Base-by-base conservation (phyloP, 1,140 invertebrate species). In the Lordiphosa clarofinis region DNA sequence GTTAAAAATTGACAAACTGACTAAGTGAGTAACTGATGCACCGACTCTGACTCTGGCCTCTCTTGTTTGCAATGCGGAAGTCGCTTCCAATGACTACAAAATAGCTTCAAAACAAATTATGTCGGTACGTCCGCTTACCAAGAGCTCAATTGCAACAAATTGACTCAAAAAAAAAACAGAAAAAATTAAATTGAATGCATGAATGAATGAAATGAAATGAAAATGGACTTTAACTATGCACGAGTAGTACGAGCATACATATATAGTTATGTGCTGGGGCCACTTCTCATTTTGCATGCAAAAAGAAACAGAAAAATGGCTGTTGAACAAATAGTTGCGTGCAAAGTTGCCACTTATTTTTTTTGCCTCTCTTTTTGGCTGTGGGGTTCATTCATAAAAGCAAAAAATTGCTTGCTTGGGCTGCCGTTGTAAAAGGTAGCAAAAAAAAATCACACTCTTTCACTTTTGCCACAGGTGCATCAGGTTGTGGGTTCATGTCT, bases 341-440 rank as follows among this genome's bases (percentile, higher is more conserved):
- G 71, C 57, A 53, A 61, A 70, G 50, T 61, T 60, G 55, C 33
- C 44, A 70, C 52, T 67, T 57, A 36, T 55, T 33, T 46, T 33
- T 46, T 56, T 39, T 46, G 31, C 31, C 15, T 54, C 24, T 50
- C 56, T 38, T 60, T 70, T 36, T n/a, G n/a, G 48, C 37, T 65
- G 49, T 56, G 78, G 70, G 64, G 46, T 78, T 78, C 75, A 79
- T 79, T 79, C 75, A 79, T 82, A 82, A 79, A 74, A 81, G 44
- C 49, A 43, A 35, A 13, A 28, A 62, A 49, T 67, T 76, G 55
- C 42, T 19, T 49, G 28, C 13, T 24, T 37, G 31, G 40, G 33
- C 63, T 47, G 74, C 64, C 73, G 69, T 60, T 61, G 37, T 78
- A 79, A 70, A 70, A 56, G 48, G 40, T 15, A 46, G 60, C 4